Evolutionary conservation across 2,888 invertebrate species (phyloP), one percentile per base, ranked within the genome.

Genomic region (Drosophila prolongata): DNA sequence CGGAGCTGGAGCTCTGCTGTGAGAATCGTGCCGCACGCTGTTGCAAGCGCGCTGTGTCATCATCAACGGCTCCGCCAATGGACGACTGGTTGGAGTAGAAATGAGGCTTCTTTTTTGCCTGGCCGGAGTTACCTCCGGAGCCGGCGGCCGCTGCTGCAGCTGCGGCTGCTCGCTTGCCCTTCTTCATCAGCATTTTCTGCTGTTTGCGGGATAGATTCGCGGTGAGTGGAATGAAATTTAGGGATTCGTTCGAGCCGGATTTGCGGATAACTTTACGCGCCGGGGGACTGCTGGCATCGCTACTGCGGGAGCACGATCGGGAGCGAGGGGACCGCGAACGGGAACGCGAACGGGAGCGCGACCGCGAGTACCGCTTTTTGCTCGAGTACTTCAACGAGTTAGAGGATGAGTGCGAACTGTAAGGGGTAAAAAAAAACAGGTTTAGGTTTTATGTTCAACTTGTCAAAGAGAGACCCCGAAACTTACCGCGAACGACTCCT

Each of bases 11-110:
- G 61, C 80, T 68, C 85, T 82, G 76, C 77, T 86, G 89, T 38
- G 91, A 90, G 93, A 98, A 98, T 86, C 98, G 94, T 68, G 97
- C 98, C 54, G 98, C 98, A 82, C 98, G 94, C 91, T 97, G 97
- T 91, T 96, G 96, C 80, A 98, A 93, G 85, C 96, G 94, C 89
- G 96, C 96, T 77, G 95, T 94, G 92, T 96, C 96, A 81, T 95
- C 96, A 90, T 95, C 95, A 79, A 95, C 93, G 90, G 94, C 94
- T 80, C 95, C 93, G 76, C 93, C 94, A 90, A 94, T 93, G 92
- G 96, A 95, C 72, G 94, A 94, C 66, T 82, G 82, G 37, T 77
- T 56, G 5, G 87, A 79, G 92, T 95, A 95, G 90, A 95, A 95
- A 81, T 94, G 93, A n/a, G 79, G 78, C 85, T 94, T 93, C 88